These are phyloP conservation scores for Achlya flavicornis DNA, from an alignment of 2,888 invertebrate species.

Conservation along the genomic window DNA sequence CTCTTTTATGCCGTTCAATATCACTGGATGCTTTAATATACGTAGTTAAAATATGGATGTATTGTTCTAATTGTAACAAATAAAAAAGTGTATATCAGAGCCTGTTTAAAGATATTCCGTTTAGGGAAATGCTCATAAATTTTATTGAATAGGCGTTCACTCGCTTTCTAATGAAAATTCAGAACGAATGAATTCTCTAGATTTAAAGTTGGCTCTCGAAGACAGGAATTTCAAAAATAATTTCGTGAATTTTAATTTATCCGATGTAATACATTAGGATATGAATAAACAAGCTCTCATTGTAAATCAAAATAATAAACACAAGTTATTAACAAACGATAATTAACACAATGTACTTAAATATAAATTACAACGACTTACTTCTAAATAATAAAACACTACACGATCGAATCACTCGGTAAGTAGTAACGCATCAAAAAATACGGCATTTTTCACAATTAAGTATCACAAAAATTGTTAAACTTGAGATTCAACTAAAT, in stretches of 20 bases:
- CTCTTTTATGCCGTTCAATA: no score
- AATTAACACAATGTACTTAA: conserved; percentile 8
- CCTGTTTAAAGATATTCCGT: no score
- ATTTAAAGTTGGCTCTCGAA: no score
- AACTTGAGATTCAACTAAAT: not conserved
- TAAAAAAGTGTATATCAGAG: no score
- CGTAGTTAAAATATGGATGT: no score
- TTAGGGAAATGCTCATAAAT: no score
- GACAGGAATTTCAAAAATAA: not conserved
- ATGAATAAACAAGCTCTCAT: not conserved
- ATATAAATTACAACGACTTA: conserved; percentile 6
- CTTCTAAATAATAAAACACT: not conserved
- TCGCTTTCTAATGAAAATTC: no score
- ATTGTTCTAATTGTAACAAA: no score
- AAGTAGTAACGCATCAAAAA: not conserved
- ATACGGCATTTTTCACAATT: not conserved
- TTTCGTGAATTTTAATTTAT: no score
- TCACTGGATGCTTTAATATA: no score
- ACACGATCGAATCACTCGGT: not conserved
- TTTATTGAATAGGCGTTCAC: no score
- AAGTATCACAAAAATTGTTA: not conserved
- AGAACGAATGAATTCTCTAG: no score
- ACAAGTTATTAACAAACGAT: conserved; percentile 5
- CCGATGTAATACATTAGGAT: not conserved
- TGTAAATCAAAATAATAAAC: not conserved